Percentiles rank a stretch among this genome's conserved stretches.
Conservation (phyloP, 2,888 invertebrate genomes). For the Villa cingulata region DNA sequence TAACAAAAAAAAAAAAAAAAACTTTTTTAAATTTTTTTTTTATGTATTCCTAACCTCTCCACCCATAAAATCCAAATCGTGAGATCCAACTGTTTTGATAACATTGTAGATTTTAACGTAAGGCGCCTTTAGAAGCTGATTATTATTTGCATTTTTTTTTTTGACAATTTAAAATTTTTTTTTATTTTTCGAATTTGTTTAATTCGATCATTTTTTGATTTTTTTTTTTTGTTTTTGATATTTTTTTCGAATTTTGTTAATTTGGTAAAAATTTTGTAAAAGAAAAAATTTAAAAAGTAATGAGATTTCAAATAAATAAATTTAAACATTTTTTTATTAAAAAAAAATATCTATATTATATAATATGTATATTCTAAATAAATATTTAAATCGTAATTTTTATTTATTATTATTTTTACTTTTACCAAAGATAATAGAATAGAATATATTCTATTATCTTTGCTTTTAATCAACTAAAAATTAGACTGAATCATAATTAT, state of each 20-base stretch:
- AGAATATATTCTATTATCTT: too few species aligned
- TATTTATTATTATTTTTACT: too few species aligned
- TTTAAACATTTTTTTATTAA: too few species aligned
- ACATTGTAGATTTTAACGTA: conserved; percentile 94
- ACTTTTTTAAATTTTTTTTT: neutral
- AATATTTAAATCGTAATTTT: too few species aligned
- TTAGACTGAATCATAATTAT: too few species aligned
- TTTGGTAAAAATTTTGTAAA: neutral
- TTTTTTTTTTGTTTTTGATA: too few species aligned
- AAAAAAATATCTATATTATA: too few species aligned
- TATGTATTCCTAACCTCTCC: conserved; percentile 33
- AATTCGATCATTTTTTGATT: neutral
- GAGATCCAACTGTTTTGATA: conserved; percentile 77
- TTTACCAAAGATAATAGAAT: too few species aligned
- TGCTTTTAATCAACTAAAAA: too few species aligned
- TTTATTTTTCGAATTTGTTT: conserved; percentile 1
- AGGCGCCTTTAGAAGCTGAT: conserved; percentile 88
- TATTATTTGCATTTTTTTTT: neutral
- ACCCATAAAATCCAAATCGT: conserved; percentile 49
- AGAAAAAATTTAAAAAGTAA: neutral
- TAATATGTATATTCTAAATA: too few species aligned
- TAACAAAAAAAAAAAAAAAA: conserved; percentile 18
- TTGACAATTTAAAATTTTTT: too few species aligned
- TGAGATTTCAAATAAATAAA: neutral
- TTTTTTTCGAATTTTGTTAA: neutral